Percentiles rank a stretch among this genome's conserved stretches.
phyloP scores from a whole-genome alignment of 2,797 vertebrate species.

The Mormyrops boulengeri region DNA sequence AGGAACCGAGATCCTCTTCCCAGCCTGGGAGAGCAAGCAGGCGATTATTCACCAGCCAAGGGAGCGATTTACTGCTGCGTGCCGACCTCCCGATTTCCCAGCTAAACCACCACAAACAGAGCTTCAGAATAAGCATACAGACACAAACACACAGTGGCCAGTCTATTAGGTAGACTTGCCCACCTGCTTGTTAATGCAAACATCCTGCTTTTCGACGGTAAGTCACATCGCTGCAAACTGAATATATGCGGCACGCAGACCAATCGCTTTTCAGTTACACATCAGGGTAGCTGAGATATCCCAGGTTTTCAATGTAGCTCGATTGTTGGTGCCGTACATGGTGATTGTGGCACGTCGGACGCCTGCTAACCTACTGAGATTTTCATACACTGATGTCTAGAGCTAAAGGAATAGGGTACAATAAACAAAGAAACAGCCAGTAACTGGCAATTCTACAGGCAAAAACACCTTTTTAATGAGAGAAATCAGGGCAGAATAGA shows the following conservation, averaged over 20 bases:
- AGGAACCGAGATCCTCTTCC: slow-evolving; percentile 45
- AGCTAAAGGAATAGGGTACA: not conserved
- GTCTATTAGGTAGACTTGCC: not conserved
- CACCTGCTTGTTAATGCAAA: not conserved
- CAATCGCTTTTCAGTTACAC: not conserved
- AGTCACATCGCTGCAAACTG: not conserved
- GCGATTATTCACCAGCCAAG: slow-evolving; percentile 30
- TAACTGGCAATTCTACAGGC: not conserved
- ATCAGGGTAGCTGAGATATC: not conserved
- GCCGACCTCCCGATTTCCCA: slow-evolving; percentile 18
- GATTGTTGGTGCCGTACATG: not conserved
- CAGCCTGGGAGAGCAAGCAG: slow-evolving; percentile 9
- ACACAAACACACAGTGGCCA: not conserved
- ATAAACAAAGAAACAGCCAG: not conserved
- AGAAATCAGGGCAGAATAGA: not conserved
- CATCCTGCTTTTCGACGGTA: not conserved
- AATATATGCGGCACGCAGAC: not conserved
- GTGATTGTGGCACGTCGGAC: not conserved
- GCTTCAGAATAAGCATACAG: not conserved
- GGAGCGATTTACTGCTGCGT: not conserved
- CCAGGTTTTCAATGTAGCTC: not conserved
- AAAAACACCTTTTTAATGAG: not conserved
- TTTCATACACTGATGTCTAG: not conserved
- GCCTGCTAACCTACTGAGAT: not conserved
- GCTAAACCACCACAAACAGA: not conserved